Evolutionary conservation across 2,888 invertebrate species (phyloP).

Genomic region (Rhagonycha fulva): DNA sequence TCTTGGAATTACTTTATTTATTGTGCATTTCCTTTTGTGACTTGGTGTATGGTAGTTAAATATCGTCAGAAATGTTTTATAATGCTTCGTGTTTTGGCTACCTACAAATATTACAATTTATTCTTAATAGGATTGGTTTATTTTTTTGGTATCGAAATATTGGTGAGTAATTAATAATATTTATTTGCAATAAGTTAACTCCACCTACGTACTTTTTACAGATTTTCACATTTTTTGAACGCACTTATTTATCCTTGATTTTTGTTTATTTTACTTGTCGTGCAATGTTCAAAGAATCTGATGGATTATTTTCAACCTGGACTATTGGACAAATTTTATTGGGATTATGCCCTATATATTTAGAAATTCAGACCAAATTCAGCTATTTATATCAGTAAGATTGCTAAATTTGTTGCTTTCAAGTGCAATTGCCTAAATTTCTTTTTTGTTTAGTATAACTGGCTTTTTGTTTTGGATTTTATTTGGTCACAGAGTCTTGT

Average conservation of each 20-base stretch:
- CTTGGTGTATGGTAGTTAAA: constrained; percentile 56
- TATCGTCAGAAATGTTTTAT: constrained; percentile 38
- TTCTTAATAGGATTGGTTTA: constrained; percentile 46
- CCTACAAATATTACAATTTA: background rate
- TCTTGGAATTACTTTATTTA: constrained; percentile 69
- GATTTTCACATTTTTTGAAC: constrained; percentile 65
- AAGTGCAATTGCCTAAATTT: background rate
- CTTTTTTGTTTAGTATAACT: background rate
- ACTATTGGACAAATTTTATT: background rate
- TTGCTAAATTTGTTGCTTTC: background rate
- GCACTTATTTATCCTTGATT: background rate
- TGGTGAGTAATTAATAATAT: constrained; percentile 55
- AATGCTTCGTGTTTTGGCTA: constrained; percentile 2
- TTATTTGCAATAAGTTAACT: background rate
- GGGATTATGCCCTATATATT: constrained; percentile 6
- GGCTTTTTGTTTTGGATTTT: background rate
- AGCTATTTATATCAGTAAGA: constrained; percentile 3
- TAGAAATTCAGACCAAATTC: constrained; percentile 11
- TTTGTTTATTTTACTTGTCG: background rate
- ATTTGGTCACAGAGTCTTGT: background rate
- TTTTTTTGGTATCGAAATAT: constrained; percentile 58
- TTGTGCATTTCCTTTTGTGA: constrained; percentile 64
- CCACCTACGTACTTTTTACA: constrained; percentile 46
- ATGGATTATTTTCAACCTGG: background rate
- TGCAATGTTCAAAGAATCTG: background rate